Evolutionary conservation across 2,113 vertebrate species (phyloP).

Genomic region (Arvicanthis niloticus): DNA sequence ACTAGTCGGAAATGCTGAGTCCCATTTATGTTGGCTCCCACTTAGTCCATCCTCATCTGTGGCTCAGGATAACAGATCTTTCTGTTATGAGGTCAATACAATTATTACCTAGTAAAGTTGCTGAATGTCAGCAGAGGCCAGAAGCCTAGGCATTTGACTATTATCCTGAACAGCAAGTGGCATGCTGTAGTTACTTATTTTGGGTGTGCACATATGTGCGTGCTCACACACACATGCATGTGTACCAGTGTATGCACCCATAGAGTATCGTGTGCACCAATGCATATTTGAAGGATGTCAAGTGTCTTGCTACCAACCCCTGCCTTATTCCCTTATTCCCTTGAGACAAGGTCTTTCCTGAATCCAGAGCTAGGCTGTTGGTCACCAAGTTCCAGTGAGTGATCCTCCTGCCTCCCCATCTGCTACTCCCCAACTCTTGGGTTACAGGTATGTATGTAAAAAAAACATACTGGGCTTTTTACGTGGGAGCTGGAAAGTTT

Average conservation of each 20-base stretch:
- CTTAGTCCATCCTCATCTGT: neutral
- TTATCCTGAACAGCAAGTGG: neutral
- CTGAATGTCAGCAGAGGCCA: neutral
- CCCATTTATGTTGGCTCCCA: neutral
- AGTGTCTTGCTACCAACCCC: neutral
- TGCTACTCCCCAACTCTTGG: neutral
- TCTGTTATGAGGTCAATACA: neutral
- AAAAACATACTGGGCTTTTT: neutral
- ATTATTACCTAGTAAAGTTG: neutral
- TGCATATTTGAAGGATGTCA: neutral
- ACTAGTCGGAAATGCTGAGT: neutral
- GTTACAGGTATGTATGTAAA: neutral
- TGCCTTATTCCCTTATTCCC: neutral
- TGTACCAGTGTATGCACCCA: neutral
- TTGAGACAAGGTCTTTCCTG: neutral
- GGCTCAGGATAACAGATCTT: neutral
- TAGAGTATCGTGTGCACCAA: neutral
- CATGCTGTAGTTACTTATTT: neutral
- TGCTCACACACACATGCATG: too few species aligned
- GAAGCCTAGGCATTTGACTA: neutral
- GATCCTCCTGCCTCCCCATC: too few species aligned
- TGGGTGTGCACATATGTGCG: neutral
- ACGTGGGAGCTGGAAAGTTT: neutral
- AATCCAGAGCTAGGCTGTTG: neutral
- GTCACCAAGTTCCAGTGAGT: neutral